Evolutionary conservation across 2,113 vertebrate genomes (phyloP), one percentile per base, ranked within the genome.

Genomic region (Zingel zingel): DNA sequence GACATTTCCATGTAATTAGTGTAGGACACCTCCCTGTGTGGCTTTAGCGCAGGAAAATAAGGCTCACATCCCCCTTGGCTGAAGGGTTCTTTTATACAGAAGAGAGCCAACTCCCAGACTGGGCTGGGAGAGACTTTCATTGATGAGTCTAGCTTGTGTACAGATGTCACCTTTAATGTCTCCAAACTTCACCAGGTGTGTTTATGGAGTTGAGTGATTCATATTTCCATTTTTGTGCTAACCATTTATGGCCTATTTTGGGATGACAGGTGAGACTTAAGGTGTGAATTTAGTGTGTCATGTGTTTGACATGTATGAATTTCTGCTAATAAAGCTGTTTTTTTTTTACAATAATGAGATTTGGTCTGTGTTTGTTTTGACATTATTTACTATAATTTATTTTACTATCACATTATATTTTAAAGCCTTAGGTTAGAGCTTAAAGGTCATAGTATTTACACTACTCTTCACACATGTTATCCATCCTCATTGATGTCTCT

Each of bases 1-100:
- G 90, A 91, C 91, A 90, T 92, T 94, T 93, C 83, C 86, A 90
- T 79, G 86, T 91, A 94, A 92, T 90, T 90, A 86, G 91, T 87
- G 91, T 83, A 74, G 79, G 81, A 88, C 86, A 71, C 91, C 93
- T 91, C 93, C 93, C 89, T 87, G 85, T 81, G 91, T 85, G 83
- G 84, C 88, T 89, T 80, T 71, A 84, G 82, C 39, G 27, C 83
- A 91, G 82, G 93, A 92, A 91, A 95, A 93, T 89, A 83, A 88
- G 82, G 67, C 81, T 93, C 84, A 92, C 84, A 77, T 89, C 85
- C 89, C 81, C 57, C 56, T 86, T 89, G 88, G 79, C 89, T 92
- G 87, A 94, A 92, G 89, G 89, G 88, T 68, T 86, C 91, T 89
- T 93, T 93, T 91, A 89, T 93, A 69, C 80, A 85, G 85, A 45